phyloP scores from a whole-genome alignment of 1,140 invertebrate species.

The Streblospio benedicti region DNA sequence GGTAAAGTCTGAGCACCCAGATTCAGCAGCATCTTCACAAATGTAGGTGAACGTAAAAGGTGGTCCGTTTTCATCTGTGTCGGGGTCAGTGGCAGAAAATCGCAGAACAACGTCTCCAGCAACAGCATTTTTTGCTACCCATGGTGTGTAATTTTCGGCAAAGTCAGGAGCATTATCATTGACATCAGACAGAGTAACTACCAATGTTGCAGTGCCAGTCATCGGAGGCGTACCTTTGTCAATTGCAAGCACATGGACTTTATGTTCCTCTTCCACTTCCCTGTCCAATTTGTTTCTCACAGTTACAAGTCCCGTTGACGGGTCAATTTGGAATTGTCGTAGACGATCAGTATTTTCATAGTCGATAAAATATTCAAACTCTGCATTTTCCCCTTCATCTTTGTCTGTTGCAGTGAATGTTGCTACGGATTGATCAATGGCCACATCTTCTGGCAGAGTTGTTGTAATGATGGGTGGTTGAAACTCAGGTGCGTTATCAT shows the following conservation, averaged over 20 bases:
- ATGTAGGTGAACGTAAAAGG: slow-evolving; percentile 81
- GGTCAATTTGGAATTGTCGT: slow-evolving; percentile 12
- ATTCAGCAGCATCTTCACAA: background rate
- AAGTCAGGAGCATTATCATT: slow-evolving; percentile 88
- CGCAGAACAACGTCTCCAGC: slow-evolving; percentile 53
- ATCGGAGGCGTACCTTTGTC: slow-evolving; percentile 60
- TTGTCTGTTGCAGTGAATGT: slow-evolving; percentile 10
- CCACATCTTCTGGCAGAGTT: background rate
- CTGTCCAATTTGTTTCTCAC: slow-evolving; percentile 11
- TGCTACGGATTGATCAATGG: background rate
- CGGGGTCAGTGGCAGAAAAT: slow-evolving; percentile 77
- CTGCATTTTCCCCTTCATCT: slow-evolving; percentile 10
- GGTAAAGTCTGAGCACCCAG: slow-evolving; percentile 25
- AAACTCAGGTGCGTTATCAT: slow-evolving; percentile 18
- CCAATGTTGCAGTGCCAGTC: slow-evolving; percentile 89
- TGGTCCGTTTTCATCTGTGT: slow-evolving; percentile 62
- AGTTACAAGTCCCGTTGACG: slow-evolving; percentile 1
- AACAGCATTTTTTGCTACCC: background rate
- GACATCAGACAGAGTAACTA: slow-evolving; percentile 89
- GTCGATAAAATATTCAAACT: slow-evolving; percentile 17
- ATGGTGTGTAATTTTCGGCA: background rate
- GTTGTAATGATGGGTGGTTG: background rate
- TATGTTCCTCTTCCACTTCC: background rate
- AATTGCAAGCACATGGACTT: slow-evolving; percentile 13
- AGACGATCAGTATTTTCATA: slow-evolving; percentile 9